phyloP scores from a whole-genome alignment of 2,888 invertebrate species.

The Perithous albicinctus region DNA sequence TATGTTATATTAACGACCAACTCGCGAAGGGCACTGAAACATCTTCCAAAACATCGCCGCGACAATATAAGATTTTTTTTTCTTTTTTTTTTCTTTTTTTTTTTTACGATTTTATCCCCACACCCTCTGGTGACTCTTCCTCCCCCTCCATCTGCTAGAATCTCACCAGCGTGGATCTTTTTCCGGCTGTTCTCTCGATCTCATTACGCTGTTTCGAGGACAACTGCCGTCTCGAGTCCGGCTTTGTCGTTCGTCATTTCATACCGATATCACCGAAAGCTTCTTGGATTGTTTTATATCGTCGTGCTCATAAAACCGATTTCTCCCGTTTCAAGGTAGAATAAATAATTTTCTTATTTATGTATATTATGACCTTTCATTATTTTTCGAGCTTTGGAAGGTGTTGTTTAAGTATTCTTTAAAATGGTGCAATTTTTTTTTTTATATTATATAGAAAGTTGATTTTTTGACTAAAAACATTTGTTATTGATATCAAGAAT shows the following conservation, averaged over 20 bases:
- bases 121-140: slow-evolving; percentile 21
- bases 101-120: slow-evolving; percentile 72
- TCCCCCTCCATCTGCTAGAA: background rate
- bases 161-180: slow-evolving; percentile 25
- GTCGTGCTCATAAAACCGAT: background rate
- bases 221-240: slow-evolving; percentile 5
- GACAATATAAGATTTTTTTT: slow-evolving; percentile 56
- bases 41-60: slow-evolving; percentile 74
- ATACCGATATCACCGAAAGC: slow-evolving; percentile 26
- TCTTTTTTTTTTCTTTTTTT: no score
- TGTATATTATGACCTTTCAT: background rate
- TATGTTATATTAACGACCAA: slow-evolving; percentile 79
- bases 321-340: background rate
- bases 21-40: slow-evolving; percentile 69
- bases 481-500: no score
- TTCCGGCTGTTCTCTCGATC: slow-evolving; percentile 34
- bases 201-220: slow-evolving; percentile 28
- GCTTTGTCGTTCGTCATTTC: slow-evolving; percentile 34
- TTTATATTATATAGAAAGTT: no score
- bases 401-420: no score
- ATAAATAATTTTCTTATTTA: background rate
- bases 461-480: no score
- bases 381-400: no score
- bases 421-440: no score
- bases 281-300: background rate